Conservation (phyloP, 2,797 vertebrate genomes). For the Dendrocincla fuliginosa region DNA sequence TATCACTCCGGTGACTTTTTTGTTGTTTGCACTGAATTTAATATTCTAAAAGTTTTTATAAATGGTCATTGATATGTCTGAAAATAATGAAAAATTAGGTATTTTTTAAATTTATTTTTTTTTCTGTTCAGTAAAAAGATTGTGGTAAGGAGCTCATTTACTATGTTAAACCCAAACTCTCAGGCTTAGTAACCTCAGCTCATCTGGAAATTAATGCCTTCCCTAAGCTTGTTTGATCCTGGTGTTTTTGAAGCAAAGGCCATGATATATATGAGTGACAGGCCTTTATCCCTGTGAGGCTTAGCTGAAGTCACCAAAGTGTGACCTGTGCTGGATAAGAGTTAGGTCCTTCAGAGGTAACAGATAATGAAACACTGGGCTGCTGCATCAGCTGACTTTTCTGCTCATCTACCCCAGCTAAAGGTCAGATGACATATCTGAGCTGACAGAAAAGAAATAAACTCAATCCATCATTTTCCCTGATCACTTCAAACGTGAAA, state of each 20-base stretch:
- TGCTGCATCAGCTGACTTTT: neutral
- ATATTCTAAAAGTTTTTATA: neutral
- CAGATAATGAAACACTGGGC: neutral
- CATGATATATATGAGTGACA: neutral
- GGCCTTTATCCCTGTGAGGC: neutral
- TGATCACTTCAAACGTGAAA: neutral
- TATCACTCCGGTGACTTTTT: neutral
- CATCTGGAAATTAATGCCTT: constrained; percentile 24
- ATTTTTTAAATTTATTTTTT: neutral
- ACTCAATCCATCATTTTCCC: neutral
- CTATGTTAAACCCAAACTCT: neutral
- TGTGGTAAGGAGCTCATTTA: neutral
- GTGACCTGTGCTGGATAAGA: constrained; percentile 9
- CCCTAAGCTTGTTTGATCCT: constrained; percentile 27
- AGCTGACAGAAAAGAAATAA: neutral
- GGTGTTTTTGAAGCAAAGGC: constrained; percentile 19
- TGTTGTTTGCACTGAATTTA: neutral
- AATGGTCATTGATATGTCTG: neutral
- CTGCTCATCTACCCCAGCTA: neutral
- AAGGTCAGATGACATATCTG: neutral
- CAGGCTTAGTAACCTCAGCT: neutral
- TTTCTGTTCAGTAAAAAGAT: neutral
- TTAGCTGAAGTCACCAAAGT: constrained; percentile 11
- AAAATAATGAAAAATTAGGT: neutral
- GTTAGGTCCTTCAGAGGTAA: neutral